Percentiles rank a stretch among this genome's conserved stretches.
These are phyloP conservation scores for Anoplopoma fimbria DNA, from an alignment of 2,113 vertebrate species.

Conservation along the genomic window DNA sequence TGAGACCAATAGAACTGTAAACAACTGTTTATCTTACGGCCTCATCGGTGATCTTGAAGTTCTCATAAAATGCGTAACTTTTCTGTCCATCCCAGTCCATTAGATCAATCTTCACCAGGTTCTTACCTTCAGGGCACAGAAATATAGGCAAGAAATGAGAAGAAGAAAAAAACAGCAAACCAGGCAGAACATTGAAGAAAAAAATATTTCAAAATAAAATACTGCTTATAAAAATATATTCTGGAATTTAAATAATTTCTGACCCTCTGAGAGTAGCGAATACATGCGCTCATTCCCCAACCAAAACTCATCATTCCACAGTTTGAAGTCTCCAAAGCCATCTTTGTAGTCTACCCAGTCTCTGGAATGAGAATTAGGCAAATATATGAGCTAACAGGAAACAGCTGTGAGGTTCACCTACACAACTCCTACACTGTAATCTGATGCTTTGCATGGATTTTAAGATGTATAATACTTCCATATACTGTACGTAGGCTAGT, in stretches of 20 bases:
- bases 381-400: background rate
- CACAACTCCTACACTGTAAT: background rate
- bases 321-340: conserved; percentile 91
- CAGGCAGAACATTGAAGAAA: background rate
- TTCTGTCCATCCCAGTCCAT: conserved; percentile 90
- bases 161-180: background rate
- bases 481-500: fast-evolving
- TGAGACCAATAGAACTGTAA: background rate
- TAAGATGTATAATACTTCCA: background rate
- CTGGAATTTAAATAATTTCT: background rate
- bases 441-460: background rate
- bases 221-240: background rate
- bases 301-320: conserved; percentile 92
- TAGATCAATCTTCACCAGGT: conserved; percentile 89
- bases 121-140: conserved; percentile 80
- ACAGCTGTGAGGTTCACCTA: background rate
- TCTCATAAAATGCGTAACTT: conserved; percentile 87
- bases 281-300: conserved; percentile 91
- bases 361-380: conserved; percentile 72
- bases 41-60: conserved; percentile 86
- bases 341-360: conserved; percentile 91
- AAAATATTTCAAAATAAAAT: background rate
- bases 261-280: conserved; percentile 85
- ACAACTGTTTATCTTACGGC: conserved; percentile 76
- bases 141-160: background rate